A percentile compares a stretch with the other conserved stretches of the same genome.
Evolutionary conservation across 2,797 vertebrate genomes (phyloP).

Genomic region (Liasis olivaceus): DNA sequence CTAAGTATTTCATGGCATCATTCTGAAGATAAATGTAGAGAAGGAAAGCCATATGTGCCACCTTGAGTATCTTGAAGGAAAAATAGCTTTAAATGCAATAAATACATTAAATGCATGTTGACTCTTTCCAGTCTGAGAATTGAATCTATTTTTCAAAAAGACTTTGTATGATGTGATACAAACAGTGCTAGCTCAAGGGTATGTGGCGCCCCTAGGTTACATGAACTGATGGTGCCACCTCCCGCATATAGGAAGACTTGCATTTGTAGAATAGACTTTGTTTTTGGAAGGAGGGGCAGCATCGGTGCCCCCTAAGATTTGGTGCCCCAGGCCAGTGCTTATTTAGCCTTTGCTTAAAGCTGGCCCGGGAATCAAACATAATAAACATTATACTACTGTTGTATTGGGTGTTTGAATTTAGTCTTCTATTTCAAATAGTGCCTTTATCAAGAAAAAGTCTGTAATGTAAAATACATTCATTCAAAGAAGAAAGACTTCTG

Average conservation of each 20-base stretch:
- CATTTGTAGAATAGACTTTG: not conserved
- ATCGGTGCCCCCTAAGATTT: not conserved
- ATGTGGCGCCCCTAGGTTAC: not conserved
- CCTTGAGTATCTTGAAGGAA: not conserved
- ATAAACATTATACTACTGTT: not conserved
- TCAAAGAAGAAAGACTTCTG: not conserved
- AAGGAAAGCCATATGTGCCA: not conserved
- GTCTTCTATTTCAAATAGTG: not conserved
- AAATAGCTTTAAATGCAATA: not conserved
- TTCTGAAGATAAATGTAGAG: not conserved
- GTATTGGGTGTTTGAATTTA: not conserved
- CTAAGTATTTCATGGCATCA: not conserved
- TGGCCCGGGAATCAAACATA: not conserved
- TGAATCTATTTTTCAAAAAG: not conserved
- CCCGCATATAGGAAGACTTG: not conserved
- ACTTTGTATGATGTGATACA: not conserved
- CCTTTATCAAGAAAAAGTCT: not conserved
- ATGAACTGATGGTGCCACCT: not conserved
- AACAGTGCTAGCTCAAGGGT: not conserved
- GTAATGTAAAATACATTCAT: not conserved
- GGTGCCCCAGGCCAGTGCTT: not conserved
- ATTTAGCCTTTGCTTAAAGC: too few relatives aligned
- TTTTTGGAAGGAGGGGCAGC: not conserved
- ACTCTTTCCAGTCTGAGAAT: not conserved
- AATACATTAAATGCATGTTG: not conserved